phyloP scores from a whole-genome alignment of 2,113 vertebrate species.

The Dicaeum eximium region DNA sequence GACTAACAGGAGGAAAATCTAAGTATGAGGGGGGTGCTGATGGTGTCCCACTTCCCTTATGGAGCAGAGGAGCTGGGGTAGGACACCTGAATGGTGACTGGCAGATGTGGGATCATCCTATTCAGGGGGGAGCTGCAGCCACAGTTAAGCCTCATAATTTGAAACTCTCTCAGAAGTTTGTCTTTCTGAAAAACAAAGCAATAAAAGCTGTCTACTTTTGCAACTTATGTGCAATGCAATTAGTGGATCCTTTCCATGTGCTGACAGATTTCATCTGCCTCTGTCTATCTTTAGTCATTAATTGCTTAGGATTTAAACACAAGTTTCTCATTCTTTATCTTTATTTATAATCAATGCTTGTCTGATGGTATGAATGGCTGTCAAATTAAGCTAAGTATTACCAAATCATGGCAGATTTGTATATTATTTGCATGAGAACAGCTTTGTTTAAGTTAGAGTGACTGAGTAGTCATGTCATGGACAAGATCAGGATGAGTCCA shows the following conservation, averaged over 20 bases:
- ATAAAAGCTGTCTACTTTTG: not conserved
- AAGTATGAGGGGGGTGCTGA: not conserved
- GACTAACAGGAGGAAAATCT: slow-evolving; percentile 26
- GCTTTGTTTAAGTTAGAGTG: not conserved
- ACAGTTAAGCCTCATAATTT: not conserved
- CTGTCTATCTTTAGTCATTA: not conserved
- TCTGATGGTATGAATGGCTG: not conserved
- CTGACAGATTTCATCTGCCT: slow-evolving; percentile 13
- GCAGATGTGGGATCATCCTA: not conserved
- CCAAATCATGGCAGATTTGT: slow-evolving; percentile 8
- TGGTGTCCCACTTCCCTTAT: not conserved
- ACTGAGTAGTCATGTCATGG: not conserved
- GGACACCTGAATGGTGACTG: not conserved
- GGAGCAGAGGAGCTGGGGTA: not conserved
- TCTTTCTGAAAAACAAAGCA: not conserved
- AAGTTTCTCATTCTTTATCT: slow-evolving; percentile 1
- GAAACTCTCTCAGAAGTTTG: not conserved
- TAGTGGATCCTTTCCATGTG: not conserved
- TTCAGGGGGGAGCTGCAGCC: not conserved
- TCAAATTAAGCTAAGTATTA: not conserved
- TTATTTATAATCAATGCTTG: slow-evolving; percentile 16
- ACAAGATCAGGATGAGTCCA: not conserved
- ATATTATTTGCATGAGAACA: not conserved
- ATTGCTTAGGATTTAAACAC: not conserved
- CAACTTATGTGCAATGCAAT: not conserved